A percentile compares a stretch with the other conserved stretches of the same genome.
These are phyloP conservation scores for Centruroides sculpturatus DNA, from an alignment of 1,140 invertebrate species.

Conservation along the genomic window DNA sequence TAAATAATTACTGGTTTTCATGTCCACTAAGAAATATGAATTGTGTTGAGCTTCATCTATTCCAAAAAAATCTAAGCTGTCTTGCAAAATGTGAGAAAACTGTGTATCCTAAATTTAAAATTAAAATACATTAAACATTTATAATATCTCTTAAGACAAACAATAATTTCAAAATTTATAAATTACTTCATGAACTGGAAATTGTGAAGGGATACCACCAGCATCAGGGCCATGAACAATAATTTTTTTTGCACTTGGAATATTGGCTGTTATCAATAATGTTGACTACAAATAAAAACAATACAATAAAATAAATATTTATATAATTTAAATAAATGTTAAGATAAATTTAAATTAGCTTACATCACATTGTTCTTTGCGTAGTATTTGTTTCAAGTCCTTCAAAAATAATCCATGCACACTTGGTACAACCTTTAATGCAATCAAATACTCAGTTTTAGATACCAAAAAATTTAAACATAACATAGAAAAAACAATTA, in stretches of 20 bases:
- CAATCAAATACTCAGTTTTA: conserved; percentile 15
- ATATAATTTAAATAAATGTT: not conserved
- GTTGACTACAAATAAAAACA: conserved; percentile 45
- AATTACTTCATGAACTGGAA: conserved; percentile 75
- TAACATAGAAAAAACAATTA: not conserved
- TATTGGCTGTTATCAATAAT: conserved; percentile 92
- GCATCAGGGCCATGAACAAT: conserved; percentile 89
- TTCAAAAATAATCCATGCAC: conserved; percentile 99
- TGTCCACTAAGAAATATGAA: conserved; percentile 89
- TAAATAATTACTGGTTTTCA: conserved; percentile 73
- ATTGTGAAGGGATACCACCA: conserved; percentile 92
- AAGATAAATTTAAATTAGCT: conserved; percentile 17
- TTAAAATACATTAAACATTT: too few species aligned
- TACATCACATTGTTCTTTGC: conserved; percentile 97
- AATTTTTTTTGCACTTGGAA: conserved; percentile 97
- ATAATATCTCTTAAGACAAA: too few species aligned
- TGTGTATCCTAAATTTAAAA: conserved; percentile 60
- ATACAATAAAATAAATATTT: not conserved
- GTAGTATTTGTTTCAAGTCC: conserved; percentile 93
- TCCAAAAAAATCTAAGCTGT: conserved; percentile 93
- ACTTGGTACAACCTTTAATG: conserved; percentile 63
- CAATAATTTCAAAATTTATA: too few species aligned
- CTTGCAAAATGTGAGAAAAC: conserved; percentile 86
- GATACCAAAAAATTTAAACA: not conserved
- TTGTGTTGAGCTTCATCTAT: conserved; percentile 78